These are phyloP conservation scores for Trogon surrucura DNA, from an alignment of 2,113 vertebrate species.

Conservation along the genomic window DNA sequence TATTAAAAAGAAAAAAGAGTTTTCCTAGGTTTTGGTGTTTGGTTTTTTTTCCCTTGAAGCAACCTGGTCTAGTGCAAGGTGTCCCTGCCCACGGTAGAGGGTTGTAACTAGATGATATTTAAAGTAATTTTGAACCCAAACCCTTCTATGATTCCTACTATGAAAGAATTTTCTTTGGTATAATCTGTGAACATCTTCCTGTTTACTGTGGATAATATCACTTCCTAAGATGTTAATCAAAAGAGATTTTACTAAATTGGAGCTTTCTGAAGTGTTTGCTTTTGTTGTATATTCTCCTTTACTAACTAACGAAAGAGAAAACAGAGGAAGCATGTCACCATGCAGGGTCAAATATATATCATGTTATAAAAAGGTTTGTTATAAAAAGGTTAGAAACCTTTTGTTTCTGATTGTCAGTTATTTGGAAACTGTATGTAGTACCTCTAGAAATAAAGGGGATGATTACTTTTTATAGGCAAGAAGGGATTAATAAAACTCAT, in stretches of 20 bases:
- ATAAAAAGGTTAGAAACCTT: conserved; percentile 51
- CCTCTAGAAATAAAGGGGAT: conserved; percentile 76
- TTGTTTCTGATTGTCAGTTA: conserved; percentile 73
- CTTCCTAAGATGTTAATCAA: not conserved
- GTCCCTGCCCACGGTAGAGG: too few relatives aligned
- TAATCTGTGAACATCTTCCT: conserved; percentile 23
- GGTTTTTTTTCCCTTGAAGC: too few relatives aligned
- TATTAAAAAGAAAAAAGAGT: not conserved
- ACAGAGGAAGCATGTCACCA: not conserved
- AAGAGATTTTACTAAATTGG: not conserved
- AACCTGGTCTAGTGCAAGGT: too few relatives aligned
- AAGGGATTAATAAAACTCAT: conserved; percentile 72
- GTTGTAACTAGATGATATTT: too few relatives aligned
- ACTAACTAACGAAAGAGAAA: conserved; percentile 32
- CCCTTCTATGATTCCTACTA: not conserved
- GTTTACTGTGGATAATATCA: conserved; percentile 35
- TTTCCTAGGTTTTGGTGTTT: not conserved
- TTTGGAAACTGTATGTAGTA: conserved; percentile 65
- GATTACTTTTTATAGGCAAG: conserved; percentile 77
- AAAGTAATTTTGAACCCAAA: too few relatives aligned
- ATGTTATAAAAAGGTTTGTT: conserved; percentile 46
- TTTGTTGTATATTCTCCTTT: not conserved
- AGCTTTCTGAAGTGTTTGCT: conserved; percentile 1
- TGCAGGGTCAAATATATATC: not conserved
- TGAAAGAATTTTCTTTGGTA: not conserved